Evolutionary conservation across 2,888 invertebrate species (phyloP).

Genomic region (Parelbella ahira): DNA sequence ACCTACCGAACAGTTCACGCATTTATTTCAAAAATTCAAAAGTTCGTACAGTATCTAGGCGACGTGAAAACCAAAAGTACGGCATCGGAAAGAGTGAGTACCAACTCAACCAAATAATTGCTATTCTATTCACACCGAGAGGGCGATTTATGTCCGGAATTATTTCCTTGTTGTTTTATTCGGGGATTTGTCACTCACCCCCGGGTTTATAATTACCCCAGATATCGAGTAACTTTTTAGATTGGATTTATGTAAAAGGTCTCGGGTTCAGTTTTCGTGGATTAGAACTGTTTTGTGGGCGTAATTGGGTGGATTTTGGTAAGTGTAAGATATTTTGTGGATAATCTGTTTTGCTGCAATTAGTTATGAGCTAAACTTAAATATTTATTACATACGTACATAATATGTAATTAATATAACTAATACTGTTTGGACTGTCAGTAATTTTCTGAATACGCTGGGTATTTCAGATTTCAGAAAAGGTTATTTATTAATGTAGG

Average conservation of each 20-base stretch:
- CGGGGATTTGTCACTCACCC: slow-evolving; percentile 77
- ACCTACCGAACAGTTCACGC: too few species aligned
- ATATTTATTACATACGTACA: too few species aligned
- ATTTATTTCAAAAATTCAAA: too few species aligned
- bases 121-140: slow-evolving; percentile 80
- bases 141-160: slow-evolving; percentile 75
- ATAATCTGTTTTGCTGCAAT: slow-evolving; percentile 23
- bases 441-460: too few species aligned
- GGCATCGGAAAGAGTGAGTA: slow-evolving; percentile 44
- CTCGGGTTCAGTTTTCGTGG: slow-evolving; percentile 48
- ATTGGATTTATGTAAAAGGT: slow-evolving; percentile 60
- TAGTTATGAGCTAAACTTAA: slow-evolving; percentile 1
- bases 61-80: slow-evolving; percentile 7
- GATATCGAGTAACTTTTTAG: slow-evolving; percentile 74
- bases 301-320: slow-evolving; percentile 51
- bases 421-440: too few species aligned
- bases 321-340: slow-evolving; percentile 34
- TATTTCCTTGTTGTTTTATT: slow-evolving; percentile 81
- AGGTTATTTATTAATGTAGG: too few species aligned
- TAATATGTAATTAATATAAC: too few species aligned
- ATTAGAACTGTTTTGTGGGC: slow-evolving; percentile 49
- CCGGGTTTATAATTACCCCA: slow-evolving; percentile 74
- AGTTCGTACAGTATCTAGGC: too few species aligned
- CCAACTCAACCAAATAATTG: slow-evolving; percentile 79
- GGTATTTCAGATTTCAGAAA: too few species aligned